Evolutionary conservation across 2,888 invertebrate genomes (phyloP).

Genomic region (Tetranychus piercei): DNA sequence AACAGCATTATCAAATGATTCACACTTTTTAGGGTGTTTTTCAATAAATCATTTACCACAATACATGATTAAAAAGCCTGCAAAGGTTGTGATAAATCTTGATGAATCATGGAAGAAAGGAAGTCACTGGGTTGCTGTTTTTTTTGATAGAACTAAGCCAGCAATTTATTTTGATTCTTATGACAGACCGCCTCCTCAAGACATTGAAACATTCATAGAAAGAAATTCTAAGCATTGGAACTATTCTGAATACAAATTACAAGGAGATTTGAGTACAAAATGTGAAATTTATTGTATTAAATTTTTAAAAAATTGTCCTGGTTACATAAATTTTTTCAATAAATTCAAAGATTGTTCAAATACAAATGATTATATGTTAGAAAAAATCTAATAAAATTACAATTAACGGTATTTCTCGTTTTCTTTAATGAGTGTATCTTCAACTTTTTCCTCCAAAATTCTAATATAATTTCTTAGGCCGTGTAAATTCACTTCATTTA

Average conservation of each 20-base stretch:
- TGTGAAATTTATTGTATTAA: slow-evolving; percentile 1
- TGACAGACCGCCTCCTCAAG: neutral
- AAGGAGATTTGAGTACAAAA: neutral
- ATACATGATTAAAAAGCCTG: neutral
- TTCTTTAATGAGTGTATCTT: no score
- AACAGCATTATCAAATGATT: no score
- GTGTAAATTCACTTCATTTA: no score
- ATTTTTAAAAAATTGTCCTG: neutral
- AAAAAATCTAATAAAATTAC: neutral
- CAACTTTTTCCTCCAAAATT: no score
- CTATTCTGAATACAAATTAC: neutral
- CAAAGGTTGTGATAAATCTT: neutral
- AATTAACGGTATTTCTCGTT: neutral
- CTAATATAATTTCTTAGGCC: no score
- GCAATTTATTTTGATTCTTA: neutral
- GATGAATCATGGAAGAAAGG: neutral
- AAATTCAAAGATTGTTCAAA: neutral
- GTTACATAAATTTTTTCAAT: neutral
- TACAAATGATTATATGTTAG: neutral
- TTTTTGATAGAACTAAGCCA: neutral
- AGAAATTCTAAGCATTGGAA: neutral
- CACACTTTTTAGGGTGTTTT: neutral
- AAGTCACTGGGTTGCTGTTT: neutral
- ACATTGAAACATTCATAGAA: neutral
- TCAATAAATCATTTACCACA: neutral